Percentiles rank a stretch among this genome's conserved stretches.
Conservation (phyloP, 2,797 vertebrate species). For the Leontocebus nigricollis region DNA sequence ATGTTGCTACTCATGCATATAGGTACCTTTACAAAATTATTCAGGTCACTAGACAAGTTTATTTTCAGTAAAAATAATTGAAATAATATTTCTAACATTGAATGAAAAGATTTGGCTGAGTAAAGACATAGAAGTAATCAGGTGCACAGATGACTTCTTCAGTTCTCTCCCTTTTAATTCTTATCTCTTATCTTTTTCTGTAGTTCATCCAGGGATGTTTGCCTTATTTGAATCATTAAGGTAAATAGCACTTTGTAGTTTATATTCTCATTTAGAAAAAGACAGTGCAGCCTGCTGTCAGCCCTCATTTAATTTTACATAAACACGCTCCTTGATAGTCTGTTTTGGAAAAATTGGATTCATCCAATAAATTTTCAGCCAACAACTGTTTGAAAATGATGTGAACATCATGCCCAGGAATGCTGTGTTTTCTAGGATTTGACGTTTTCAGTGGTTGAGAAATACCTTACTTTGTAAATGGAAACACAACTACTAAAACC, state of each 20-base stretch:
- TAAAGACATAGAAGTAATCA: not conserved
- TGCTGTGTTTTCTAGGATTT: not conserved
- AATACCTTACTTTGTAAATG: not conserved
- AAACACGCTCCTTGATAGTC: not conserved
- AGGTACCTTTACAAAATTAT: not conserved
- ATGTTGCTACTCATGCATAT: not conserved
- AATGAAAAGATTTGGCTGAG: not conserved
- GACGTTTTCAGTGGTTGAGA: not conserved
- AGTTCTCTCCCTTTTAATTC: not conserved
- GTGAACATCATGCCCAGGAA: not conserved
- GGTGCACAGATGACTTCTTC: not conserved
- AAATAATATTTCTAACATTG: conserved; percentile 22
- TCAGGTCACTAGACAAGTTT: not conserved
- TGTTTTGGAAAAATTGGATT: not conserved
- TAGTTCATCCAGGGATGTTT: not conserved
- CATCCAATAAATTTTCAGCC: not conserved
- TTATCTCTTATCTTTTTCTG: not conserved
- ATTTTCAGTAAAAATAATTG: conserved; percentile 38
- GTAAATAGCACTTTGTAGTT: not conserved
- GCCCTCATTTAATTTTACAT: not conserved
- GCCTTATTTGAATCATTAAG: not conserved
- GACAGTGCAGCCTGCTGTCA: not conserved
- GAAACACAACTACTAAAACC: not conserved
- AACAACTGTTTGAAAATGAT: not conserved
- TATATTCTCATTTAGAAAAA: not conserved